Conservation (phyloP, 2,113 vertebrate genomes). For the Pithys albifrons region DNA sequence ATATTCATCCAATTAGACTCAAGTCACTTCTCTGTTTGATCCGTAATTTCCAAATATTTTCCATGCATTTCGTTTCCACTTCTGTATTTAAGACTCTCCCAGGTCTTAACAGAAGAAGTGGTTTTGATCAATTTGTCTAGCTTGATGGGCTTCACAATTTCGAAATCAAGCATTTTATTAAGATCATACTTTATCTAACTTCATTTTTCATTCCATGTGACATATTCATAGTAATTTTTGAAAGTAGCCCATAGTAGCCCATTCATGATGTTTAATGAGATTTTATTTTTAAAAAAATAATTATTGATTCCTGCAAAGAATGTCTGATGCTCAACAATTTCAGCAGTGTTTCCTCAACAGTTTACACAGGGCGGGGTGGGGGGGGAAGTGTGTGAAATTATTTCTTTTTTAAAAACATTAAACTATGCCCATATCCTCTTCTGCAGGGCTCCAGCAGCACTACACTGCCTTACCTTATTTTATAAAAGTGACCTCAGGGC, state of each 20-base stretch:
- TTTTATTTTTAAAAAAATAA: not conserved
- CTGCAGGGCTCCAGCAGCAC: not conserved
- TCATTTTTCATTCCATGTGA: not conserved
- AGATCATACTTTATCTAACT: not conserved
- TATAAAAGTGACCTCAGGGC: not conserved
- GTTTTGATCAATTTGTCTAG: not conserved
- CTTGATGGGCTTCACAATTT: not conserved
- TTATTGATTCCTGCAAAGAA: not conserved
- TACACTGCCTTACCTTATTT: fast-evolving
- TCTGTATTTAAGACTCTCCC: not conserved
- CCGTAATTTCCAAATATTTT: not conserved
- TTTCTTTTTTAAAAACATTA: not conserved
- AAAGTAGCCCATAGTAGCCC: not conserved
- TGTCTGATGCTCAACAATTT: not conserved
- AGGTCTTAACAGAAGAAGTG: not conserved
- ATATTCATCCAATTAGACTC: not conserved
- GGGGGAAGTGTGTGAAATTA: not conserved
- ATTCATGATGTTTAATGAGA: not conserved
- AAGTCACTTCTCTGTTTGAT: not conserved
- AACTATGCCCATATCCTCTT: not conserved
- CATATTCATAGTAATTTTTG: not conserved
- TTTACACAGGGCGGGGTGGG: not conserved
- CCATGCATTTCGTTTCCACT: not conserved
- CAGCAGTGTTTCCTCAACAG: not conserved
- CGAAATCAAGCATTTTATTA: not conserved